These are phyloP conservation scores for Anguilla japonica DNA, from an alignment of 2,113 vertebrate species.

Conservation along the genomic window DNA sequence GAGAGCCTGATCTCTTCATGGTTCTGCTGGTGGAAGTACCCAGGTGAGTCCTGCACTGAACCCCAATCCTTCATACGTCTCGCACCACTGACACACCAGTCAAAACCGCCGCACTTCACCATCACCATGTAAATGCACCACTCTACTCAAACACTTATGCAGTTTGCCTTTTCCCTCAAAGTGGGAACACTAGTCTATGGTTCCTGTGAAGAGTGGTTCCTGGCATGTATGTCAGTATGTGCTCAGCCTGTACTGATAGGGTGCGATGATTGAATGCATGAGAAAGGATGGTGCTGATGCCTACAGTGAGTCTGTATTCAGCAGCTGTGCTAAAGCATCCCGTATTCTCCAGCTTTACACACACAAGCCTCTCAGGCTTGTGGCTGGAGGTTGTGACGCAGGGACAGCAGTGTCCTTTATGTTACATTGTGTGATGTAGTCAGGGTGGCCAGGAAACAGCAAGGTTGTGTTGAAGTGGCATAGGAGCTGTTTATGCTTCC, in stretches of 20 bases:
- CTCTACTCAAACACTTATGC: background rate
- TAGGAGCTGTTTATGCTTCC: too few species aligned
- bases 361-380: background rate
- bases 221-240: background rate
- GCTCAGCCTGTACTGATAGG: background rate
- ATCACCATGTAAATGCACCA: background rate
- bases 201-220: background rate
- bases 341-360: background rate
- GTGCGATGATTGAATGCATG: background rate
- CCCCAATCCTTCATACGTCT: background rate
- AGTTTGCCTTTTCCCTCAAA: background rate
- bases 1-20: slow-evolving; percentile 74
- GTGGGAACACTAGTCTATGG: background rate
- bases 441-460: background rate
- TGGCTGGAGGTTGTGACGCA: background rate
- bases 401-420: background rate
- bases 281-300: background rate
- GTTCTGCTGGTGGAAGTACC: slow-evolving; percentile 70
- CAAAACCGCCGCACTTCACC: background rate
- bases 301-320: background rate
- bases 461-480: too few species aligned
- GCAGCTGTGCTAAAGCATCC: slow-evolving; percentile 10
- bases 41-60: slow-evolving; percentile 54
- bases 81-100: background rate
- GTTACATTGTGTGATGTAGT: background rate